Base-by-base conservation (phyloP, 2,888 invertebrate genomes). In the Nowickia ferox region DNA sequence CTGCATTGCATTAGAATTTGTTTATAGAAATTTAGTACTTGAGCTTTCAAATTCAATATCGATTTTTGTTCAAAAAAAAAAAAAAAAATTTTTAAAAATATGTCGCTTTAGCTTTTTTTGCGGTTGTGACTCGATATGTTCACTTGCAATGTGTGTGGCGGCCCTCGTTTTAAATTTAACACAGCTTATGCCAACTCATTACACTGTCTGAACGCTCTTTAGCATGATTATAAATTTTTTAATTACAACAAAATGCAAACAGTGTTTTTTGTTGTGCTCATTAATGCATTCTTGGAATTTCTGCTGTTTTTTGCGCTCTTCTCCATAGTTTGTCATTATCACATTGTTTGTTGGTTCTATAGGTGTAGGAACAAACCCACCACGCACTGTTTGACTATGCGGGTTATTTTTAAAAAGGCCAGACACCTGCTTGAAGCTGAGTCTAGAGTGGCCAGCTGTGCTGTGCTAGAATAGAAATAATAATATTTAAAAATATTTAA, bases 221-320 rank as follows among this genome's bases (percentile, higher is more conserved):
- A 77, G 57, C 46, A 40, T 38, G 15, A 57, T 77, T 48, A 59
- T 77, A 57, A 46, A 66, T 66, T 57, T 57, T 69, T 65, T 66
- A 66, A 77, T 66, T 77, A 59, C 66, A 57, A 57, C 38, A 53
- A 65, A 17, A 51, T 71, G 15, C 57, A 57, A 48, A 19, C 65
- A 46, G 75, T 22, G 17, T 5, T 30, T 30, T 30, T 30, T 30
- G 72, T 66, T 53, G 71, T 38, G n/a, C 72, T 77, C 66, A 83
- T 77, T 77, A 83, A 55, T 72, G 42, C 51, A 77, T 83, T 83
- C 77, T 55, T 72, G 44, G 38, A 59, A 57, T 68, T 65, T 55
- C 9, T 42, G 38, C 42, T 17, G 48, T 19, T 19, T 40, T 48
- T 22, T n/a, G 40, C n/a, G 42, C 30, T 38, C 8, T 53, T 40